These are phyloP conservation scores for Macrobrachium rosenbergii DNA, from an alignment of 1,140 invertebrate genomes.

Conservation along the genomic window DNA sequence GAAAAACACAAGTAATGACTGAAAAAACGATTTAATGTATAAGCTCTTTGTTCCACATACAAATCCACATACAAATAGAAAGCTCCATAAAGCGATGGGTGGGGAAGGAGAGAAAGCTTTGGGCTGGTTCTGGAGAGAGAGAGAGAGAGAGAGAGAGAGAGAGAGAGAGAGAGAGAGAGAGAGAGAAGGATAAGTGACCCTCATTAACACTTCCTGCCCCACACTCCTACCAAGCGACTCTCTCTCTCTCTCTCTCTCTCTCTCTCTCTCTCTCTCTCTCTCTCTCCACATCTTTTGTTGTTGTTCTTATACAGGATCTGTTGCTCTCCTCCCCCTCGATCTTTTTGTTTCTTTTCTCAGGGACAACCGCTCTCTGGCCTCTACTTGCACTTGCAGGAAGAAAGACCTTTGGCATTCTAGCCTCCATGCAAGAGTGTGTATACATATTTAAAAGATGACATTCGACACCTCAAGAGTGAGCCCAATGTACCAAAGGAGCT, in stretches of 20 bases:
- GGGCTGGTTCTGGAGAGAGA: background rate
- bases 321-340: background rate
- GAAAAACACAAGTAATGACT: too few species aligned
- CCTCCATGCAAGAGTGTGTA: too few species aligned
- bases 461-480: too few species aligned
- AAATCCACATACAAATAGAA: background rate
- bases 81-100: background rate
- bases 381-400: too few species aligned
- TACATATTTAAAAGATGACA: too few species aligned
- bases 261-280: slow-evolving; percentile 1
- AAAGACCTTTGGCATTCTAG: too few species aligned
- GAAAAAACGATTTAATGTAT: too few species aligned
- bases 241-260: background rate
- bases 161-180: slow-evolving; percentile 2
- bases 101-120: background rate
- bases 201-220: background rate
- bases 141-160: too few species aligned
- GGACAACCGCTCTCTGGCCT: background rate
- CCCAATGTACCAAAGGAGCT: too few species aligned
- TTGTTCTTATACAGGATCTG: background rate
- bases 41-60: background rate
- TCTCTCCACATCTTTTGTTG: slow-evolving; percentile 4
- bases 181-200: slow-evolving; percentile 3
- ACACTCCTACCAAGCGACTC: background rate
- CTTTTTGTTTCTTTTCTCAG: background rate